Evolutionary conservation across 2,113 vertebrate species (phyloP).

Genomic region (Colinus virginianus): DNA sequence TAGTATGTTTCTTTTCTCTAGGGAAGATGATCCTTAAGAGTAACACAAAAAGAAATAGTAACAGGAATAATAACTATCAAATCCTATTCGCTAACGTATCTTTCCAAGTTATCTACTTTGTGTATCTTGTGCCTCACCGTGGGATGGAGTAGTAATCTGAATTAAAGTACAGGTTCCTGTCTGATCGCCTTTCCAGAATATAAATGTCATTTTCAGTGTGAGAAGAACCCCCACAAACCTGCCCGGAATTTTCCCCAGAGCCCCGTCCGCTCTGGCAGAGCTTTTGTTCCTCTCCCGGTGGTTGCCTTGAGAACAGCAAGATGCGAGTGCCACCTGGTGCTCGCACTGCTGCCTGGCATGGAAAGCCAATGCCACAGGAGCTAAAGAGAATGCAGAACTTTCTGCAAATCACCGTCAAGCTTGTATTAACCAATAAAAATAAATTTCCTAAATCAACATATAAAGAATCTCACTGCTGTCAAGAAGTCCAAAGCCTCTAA

Average conservation of each 20-base stretch:
- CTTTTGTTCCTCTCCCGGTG: neutral
- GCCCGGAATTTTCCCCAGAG: neutral
- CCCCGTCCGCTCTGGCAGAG: neutral
- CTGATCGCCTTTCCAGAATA: fast-evolving
- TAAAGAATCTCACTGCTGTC: neutral
- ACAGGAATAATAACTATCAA: neutral
- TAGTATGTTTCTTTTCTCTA: neutral
- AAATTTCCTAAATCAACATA: neutral
- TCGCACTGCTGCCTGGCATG: neutral
- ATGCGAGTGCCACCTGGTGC: slow-evolving; percentile 56
- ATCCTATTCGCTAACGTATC: neutral
- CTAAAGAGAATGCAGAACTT: too few relatives aligned
- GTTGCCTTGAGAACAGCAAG: neutral
- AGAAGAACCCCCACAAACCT: neutral
- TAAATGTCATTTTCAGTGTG: fast-evolving
- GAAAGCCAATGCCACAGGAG: neutral
- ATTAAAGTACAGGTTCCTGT: fast-evolving
- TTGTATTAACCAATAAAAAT: too few relatives aligned
- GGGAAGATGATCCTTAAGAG: neutral
- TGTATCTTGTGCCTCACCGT: fast-evolving
- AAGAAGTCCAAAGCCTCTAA: neutral
- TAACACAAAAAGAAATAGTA: neutral
- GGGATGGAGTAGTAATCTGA: fast-evolving
- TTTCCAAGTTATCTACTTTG: neutral
- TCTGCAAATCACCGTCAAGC: fast-evolving